Evolutionary conservation across 2,888 invertebrate species (phyloP).

Genomic region (Aleiodes testaceus): DNA sequence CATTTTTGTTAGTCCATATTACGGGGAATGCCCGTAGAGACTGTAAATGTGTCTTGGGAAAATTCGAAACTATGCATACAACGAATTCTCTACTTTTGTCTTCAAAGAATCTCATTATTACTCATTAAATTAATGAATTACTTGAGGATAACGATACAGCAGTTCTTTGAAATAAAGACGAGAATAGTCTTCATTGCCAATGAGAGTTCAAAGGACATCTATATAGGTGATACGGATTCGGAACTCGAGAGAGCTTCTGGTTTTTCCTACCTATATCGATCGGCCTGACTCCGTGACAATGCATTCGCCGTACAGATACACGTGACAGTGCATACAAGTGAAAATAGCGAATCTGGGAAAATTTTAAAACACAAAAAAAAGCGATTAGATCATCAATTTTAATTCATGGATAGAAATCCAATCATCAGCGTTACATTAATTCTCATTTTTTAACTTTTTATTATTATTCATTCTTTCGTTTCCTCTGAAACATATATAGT

Average conservation of each 20-base stretch:
- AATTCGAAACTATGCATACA: too few species aligned
- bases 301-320: slow-evolving; percentile 29
- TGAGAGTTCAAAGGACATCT: slow-evolving; percentile 4
- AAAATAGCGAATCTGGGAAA: slow-evolving; percentile 6
- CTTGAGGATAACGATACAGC: too few species aligned
- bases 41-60: background rate
- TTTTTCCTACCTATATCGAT: slow-evolving; percentile 33
- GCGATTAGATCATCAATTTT: slow-evolving; percentile 14
- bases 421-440: too few species aligned
- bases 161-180: background rate
- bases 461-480: too few species aligned
- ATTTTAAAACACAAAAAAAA: background rate
- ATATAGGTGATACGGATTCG: slow-evolving; percentile 19
- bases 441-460: too few species aligned
- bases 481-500: too few species aligned
- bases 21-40: slow-evolving; percentile 8
- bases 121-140: too few species aligned
- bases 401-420: background rate
- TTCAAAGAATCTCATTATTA: too few species aligned
- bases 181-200: background rate
- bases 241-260: slow-evolving; percentile 14
- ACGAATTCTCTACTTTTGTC: too few species aligned
- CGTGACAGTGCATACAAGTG: slow-evolving; percentile 30
- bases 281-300: slow-evolving; percentile 28
- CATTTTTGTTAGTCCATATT: too few species aligned